These are phyloP conservation scores for Corvus hawaiiensis DNA, from an alignment of 2,113 vertebrate species.

Conservation along the genomic window DNA sequence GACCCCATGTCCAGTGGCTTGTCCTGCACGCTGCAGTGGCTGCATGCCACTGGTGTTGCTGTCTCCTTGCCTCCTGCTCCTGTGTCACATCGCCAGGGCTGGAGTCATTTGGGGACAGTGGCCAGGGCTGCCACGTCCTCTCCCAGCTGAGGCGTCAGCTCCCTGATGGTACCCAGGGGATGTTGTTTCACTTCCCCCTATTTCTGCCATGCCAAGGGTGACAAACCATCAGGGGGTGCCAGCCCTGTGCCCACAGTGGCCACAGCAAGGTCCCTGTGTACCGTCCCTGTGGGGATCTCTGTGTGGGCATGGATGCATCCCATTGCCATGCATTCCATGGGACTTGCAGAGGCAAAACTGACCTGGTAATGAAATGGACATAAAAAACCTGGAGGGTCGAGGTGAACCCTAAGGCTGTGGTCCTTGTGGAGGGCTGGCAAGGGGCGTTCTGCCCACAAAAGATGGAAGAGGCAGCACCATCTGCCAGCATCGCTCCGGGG, in stretches of 20 bases:
- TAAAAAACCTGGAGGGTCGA: not conserved
- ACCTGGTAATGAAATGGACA: not conserved
- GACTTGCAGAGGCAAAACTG: not conserved
- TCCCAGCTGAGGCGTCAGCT: rapidly evolving
- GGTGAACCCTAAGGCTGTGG: not conserved
- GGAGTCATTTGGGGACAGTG: not conserved
- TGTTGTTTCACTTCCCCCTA: not conserved
- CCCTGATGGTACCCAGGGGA: not conserved
- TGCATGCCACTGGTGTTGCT: not conserved
- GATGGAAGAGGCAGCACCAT: not conserved
- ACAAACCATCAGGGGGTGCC: not conserved
- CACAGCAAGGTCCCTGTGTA: rapidly evolving
- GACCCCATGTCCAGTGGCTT: not conserved
- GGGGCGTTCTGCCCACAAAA: not conserved
- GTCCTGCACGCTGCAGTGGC: not conserved
- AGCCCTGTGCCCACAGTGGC: rapidly evolving
- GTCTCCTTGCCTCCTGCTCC: not conserved
- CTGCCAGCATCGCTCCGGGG: rapidly evolving
- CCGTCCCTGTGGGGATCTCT: rapidly evolving
- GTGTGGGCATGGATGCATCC: rapidly evolving
- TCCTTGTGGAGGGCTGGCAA: not conserved
- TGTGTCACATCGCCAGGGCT: rapidly evolving
- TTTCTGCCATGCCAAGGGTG: not conserved
- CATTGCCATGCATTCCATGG: not conserved
- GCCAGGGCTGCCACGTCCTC: not conserved